Evolutionary conservation across 1,140 invertebrate species (phyloP), one percentile per base, ranked within the genome.

Genomic region (Bombus cullumanus): DNA sequence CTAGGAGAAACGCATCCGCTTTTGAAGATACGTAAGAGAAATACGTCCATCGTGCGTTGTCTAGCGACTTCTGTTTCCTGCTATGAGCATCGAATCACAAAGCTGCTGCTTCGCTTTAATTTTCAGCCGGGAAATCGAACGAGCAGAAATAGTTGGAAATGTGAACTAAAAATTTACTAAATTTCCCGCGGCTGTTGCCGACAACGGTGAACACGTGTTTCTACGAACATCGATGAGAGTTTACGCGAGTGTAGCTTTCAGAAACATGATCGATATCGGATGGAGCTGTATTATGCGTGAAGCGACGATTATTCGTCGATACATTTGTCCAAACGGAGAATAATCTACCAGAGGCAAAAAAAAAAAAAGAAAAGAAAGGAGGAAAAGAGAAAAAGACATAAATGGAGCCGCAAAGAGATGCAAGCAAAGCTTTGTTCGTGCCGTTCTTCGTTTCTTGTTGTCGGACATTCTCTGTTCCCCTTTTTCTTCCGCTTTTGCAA

Each of bases 91-190:
- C 15, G 18, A 66, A 57, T 47, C 41, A 12, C 47, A 13, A 39
- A 47, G n/a, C n/a, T 66, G 57, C 22, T 34, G 72, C 37, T 72
- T 53, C 47, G 18, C 47, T 53, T 53, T 53, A 53, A 53, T 53
- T 22, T 22, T 53, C 18, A 37, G 31, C 53, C 34, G 47, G 34
- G 43, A 57, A 68, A 69, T 83, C 43, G n/a, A 47, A 57, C 62
- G 76, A 83, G 34, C 28, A 57, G 31, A 31, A 77, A 68, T 31
- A 68, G 31, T 31, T 34, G 66, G 15, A 34, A 68, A 68, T 22
- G 64, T 28, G 57, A 77, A 69, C 62, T 34, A 18, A 69, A 78
- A 78, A 34, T 83, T 69, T 83, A 69, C 57, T 62, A 83, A 83
- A 77, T 68, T 37, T 31, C 64, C 37, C 28, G 18, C 5, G 81